Percentiles rank a stretch among this genome's conserved stretches.
These are phyloP conservation scores for Holcopasites calliopsidis DNA, from an alignment of 1,140 invertebrate genomes.

Conservation along the genomic window DNA sequence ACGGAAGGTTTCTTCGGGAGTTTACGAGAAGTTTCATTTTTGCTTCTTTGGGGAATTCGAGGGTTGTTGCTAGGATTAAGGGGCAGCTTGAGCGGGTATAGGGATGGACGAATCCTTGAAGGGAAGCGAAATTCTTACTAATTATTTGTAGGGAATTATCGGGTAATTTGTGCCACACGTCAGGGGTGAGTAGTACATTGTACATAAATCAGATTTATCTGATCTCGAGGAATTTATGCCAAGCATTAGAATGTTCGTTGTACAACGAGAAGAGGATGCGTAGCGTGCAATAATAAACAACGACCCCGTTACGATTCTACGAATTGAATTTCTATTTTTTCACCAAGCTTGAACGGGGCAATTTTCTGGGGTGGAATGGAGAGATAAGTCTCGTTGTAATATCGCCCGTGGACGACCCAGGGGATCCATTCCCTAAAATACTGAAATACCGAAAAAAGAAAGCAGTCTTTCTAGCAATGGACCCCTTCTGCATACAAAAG, in stretches of 20 bases:
- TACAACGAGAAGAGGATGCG: too few species aligned
- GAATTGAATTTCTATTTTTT: conserved; percentile 22
- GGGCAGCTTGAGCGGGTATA: neutral
- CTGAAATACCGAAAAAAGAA: conserved; percentile 25
- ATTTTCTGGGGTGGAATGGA: neutral
- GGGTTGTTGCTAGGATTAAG: accelerated
- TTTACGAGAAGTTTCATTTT: neutral
- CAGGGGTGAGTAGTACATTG: neutral
- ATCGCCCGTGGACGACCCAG: conserved; percentile 18
- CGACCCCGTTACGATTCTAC: neutral
- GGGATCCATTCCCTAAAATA: conserved; percentile 40
- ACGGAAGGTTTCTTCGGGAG: neutral
- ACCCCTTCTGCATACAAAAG: conserved; percentile 26
- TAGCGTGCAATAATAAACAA: neutral
- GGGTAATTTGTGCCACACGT: neutral
- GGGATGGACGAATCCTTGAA: neutral
- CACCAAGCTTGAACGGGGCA: neutral
- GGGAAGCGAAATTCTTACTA: neutral
- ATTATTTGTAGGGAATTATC: neutral
- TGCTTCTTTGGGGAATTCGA: neutral
- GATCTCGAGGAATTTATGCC: neutral
- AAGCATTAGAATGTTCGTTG: too few species aligned
- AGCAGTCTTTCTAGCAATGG: neutral
- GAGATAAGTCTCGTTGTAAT: conserved; percentile 30
- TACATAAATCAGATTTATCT: neutral